These are phyloP conservation scores for Fukomys damarensis DNA, from an alignment of 2,113 vertebrate species.

Conservation along the genomic window DNA sequence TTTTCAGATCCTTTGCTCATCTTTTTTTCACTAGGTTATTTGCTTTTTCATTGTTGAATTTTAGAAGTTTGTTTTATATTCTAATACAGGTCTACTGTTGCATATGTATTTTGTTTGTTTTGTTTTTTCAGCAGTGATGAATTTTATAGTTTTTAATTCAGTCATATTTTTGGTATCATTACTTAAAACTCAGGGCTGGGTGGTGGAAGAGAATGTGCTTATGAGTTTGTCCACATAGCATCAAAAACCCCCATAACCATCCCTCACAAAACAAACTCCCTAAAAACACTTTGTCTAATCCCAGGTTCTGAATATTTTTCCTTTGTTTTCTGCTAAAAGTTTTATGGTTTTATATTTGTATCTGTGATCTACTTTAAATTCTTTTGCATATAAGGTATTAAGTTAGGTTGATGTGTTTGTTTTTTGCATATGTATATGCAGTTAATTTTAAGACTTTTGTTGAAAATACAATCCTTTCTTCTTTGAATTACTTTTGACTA, in stretches of 20 bases:
- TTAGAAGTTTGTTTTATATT: conserved; percentile 15
- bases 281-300: background rate
- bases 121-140: background rate
- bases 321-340: background rate
- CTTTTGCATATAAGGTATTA: background rate
- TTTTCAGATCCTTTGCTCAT: background rate
- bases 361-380: background rate
- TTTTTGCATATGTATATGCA: background rate
- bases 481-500: conserved; percentile 32
- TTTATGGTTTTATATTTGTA: background rate
- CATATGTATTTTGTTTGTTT: conserved; percentile 25
- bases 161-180: conserved; percentile 3
- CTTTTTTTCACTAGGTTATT: conserved; percentile 21
- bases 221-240: background rate
- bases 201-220: background rate
- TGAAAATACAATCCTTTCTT: background rate
- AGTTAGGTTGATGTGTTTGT: background rate
- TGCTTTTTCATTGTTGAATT: conserved; percentile 1
- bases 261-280: background rate
- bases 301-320: background rate
- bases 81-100: background rate
- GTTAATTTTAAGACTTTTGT: background rate
- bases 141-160: background rate
- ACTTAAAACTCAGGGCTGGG: background rate
- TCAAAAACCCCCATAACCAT: too few relatives aligned